A percentile compares a stretch with the other conserved stretches of the same genome.
Evolutionary conservation across 2,797 vertebrate genomes (phyloP).

Genomic region (Molossus molossus): DNA sequence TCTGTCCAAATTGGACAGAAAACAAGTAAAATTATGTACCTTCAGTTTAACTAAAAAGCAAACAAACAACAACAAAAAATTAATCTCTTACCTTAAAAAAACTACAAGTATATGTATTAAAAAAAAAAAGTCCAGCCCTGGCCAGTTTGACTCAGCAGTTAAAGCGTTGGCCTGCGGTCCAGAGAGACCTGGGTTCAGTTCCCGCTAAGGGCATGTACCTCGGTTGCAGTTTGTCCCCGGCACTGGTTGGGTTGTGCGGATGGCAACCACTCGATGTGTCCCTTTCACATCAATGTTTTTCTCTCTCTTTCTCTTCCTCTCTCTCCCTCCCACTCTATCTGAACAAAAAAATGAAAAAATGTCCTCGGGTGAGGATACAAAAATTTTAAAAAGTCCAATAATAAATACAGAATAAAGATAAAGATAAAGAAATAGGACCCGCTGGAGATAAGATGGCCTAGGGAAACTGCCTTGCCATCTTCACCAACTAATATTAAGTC

Average conservation of each 20-base stretch:
- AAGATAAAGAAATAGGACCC: not conserved
- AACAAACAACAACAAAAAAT: not conserved
- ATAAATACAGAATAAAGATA: slow-evolving; percentile 34
- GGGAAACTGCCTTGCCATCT: not conserved
- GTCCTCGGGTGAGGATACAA: no score
- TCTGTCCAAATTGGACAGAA: slow-evolving; percentile 37
- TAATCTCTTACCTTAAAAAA: slow-evolving; percentile 50
- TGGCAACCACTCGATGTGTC: no score
- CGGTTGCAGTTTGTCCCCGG: no score
- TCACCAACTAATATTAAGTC: not conserved
- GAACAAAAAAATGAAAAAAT: no score
- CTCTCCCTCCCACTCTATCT: no score
- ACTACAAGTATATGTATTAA: not conserved
- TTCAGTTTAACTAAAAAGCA: slow-evolving; percentile 32
- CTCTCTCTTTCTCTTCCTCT: no score
- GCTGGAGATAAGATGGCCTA: not conserved
- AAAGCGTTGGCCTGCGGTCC: no score
- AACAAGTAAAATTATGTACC: slow-evolving; percentile 2
- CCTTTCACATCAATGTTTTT: no score
- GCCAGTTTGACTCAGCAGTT: no score
- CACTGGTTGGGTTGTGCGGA: no score
- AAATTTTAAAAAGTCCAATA: not conserved
- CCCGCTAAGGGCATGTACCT: no score
- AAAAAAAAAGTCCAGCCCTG: not conserved
- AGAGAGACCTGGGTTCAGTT: no score